phyloP scores from a whole-genome alignment of 2,888 invertebrate species.

The Monoplex corrugatus region DNA sequence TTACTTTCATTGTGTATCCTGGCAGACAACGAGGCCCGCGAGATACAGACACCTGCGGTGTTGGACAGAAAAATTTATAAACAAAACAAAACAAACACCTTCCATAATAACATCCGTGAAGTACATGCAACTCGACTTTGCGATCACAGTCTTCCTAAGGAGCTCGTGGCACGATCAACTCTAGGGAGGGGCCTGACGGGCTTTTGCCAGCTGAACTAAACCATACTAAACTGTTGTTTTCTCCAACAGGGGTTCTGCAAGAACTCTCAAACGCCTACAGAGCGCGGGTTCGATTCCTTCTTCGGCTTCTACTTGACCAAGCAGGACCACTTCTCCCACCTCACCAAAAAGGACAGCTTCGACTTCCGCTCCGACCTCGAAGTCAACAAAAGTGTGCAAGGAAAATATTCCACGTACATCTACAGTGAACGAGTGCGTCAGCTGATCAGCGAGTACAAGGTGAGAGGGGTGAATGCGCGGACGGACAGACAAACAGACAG shows the following conservation, averaged over 20 bases:
- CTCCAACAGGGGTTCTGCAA: slow-evolving; percentile 51
- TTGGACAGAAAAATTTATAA: too few relatives aligned
- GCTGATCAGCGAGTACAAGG: slow-evolving; percentile 30
- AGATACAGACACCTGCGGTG: too few relatives aligned
- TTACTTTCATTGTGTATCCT: too few relatives aligned
- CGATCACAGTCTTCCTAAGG: too few relatives aligned
- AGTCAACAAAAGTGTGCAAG: slow-evolving; percentile 42
- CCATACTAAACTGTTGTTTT: too few relatives aligned
- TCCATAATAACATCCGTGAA: too few relatives aligned
- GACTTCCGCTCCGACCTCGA: slow-evolving; percentile 55
- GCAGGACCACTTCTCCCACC: slow-evolving; percentile 46
- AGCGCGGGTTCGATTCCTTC: slow-evolving; percentile 54
- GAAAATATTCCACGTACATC: slow-evolving; percentile 46
- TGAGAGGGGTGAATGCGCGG: background rate
- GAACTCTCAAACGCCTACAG: slow-evolving; percentile 47
- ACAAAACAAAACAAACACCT: too few relatives aligned
- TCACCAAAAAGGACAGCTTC: slow-evolving; percentile 9
- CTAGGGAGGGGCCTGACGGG: too few relatives aligned
- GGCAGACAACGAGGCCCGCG: too few relatives aligned
- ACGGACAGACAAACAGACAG: slow-evolving; percentile 22
- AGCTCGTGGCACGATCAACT: too few relatives aligned
- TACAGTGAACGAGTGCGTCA: background rate
- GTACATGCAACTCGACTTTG: too few relatives aligned
- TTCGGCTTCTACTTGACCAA: slow-evolving; percentile 51
- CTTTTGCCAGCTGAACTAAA: too few relatives aligned